These are phyloP conservation scores for Cetonia aurata DNA, from an alignment of 2,888 invertebrate genomes.

Conservation along the genomic window DNA sequence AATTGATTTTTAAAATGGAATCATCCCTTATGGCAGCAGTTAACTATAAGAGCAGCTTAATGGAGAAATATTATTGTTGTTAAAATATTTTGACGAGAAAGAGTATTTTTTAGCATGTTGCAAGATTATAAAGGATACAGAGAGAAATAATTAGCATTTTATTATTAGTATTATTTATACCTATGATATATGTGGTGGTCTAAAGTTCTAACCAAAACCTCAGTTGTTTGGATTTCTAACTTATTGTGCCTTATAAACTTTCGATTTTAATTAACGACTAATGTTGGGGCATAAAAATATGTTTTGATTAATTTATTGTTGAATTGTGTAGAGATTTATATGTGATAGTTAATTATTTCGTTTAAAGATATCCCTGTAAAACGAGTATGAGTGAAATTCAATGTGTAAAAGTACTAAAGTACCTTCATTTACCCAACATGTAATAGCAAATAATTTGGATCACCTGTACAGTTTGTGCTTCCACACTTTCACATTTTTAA, in stretches of 20 bases:
- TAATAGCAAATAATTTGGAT: slow-evolving; percentile 21
- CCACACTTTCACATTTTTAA: slow-evolving; percentile 27
- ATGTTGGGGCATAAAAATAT: too few relatives aligned
- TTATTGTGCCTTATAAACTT: slow-evolving; percentile 37
- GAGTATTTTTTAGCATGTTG: slow-evolving; percentile 24
- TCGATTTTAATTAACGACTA: slow-evolving; percentile 3
- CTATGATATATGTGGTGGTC: neutral
- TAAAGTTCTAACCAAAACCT: slow-evolving; percentile 13
- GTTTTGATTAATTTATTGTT: too few relatives aligned
- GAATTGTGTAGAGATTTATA: too few relatives aligned
- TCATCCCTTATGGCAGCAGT: slow-evolving; percentile 1
- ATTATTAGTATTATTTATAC: neutral
- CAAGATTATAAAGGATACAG: neutral
- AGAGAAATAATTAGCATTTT: neutral
- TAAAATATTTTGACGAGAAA: slow-evolving; percentile 5
- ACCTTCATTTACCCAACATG: neutral
- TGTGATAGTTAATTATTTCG: too few relatives aligned
- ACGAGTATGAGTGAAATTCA: too few relatives aligned
- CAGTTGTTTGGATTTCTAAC: slow-evolving; percentile 15
- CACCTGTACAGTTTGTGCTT: slow-evolving; percentile 33
- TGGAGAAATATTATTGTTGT: slow-evolving; percentile 3
- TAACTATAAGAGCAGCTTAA: slow-evolving; percentile 1
- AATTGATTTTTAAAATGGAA: neutral
- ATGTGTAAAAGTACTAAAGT: too few relatives aligned
- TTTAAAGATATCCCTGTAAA: too few relatives aligned